Conservation (phyloP, 2,797 vertebrate species). For the Enteromius mattozi region DNA sequence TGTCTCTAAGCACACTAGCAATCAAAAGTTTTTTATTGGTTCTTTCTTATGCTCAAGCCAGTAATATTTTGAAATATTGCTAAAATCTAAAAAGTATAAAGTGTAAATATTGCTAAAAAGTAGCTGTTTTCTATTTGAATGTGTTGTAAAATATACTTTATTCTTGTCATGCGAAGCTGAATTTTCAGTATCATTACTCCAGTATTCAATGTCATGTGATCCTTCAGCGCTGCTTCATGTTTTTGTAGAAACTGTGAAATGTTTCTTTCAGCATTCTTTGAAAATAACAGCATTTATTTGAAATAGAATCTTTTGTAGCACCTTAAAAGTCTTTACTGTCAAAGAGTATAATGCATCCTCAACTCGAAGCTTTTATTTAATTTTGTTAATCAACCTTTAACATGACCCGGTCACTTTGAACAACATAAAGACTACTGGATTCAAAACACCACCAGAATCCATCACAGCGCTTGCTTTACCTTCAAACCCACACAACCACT, state of each 20-base stretch:
- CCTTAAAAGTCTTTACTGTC: not conserved
- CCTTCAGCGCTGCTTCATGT: not conserved
- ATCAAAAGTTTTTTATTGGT: not conserved
- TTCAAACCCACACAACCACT: constrained; percentile 4
- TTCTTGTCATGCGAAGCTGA: not conserved
- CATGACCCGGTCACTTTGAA: not conserved
- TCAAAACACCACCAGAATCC: not conserved
- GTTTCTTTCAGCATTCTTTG: not conserved
- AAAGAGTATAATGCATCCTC: too few species aligned
- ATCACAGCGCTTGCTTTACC: not conserved
- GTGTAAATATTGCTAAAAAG: not conserved
- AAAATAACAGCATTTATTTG: not conserved
- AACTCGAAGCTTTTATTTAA: not conserved
- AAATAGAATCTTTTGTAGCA: not conserved
- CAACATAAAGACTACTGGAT: not conserved
- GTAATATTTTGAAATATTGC: not conserved
- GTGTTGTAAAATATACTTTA: not conserved
- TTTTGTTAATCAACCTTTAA: not conserved
- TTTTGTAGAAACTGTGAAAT: not conserved
- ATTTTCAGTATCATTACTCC: not conserved
- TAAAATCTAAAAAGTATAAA: too few species aligned
- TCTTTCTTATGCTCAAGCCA: not conserved
- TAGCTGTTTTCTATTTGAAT: not conserved
- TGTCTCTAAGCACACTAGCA: not conserved
- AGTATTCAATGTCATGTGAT: not conserved